Base-by-base conservation (phyloP, 2,888 invertebrate species). In the Teinopalpus imperialis region DNA sequence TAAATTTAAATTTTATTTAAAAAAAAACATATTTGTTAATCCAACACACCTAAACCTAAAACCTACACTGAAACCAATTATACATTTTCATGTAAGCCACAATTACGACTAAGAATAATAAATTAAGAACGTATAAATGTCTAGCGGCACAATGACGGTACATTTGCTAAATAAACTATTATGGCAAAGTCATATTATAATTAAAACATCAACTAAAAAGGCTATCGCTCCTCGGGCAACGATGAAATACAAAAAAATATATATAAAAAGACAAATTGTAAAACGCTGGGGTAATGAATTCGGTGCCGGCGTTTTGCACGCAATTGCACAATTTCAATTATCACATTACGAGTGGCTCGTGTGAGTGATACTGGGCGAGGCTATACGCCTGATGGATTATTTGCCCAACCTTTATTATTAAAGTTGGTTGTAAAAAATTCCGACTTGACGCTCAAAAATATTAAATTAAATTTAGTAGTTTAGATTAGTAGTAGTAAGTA, bases 321-420 rank as follows among this genome's bases (percentile, higher is more conserved):
- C 87, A 85, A 88, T 88, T 88, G 87, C 89, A 88, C 87, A 85
- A 85, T 89, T 89, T 88, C 89, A 89, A 89, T 89, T 89, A 89
- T 86, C 81, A 72, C 80, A 89, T 88, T 89, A 88, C 74, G 75
- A 72, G 63, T 66, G 72, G 68, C 40, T 13, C 46, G 45, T 29
- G 50, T 47, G 51, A 69, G 66, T 64, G 51, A 49, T 51, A 48
- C 35, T 56, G 60, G 62, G 61, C 43, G 60, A 57, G 63, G 56
- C 61, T 42, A 37, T 46, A 31, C 37, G 29, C 48, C 49, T 53
- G 56, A 55, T 52, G 55, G 46, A 52, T 57, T 54, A 21, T 41
- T 47, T 30, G 18, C 35, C 40, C 46, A 24, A 31, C 40, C 46
- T 31, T 9, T 24, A 16, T 45, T 31, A 26, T 18, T n/a, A n/a